Percentiles rank a stretch among this genome's conserved stretches.
These are phyloP conservation scores for Syngnathus floridae DNA, from an alignment of 2,113 vertebrate species.

Conservation along the genomic window DNA sequence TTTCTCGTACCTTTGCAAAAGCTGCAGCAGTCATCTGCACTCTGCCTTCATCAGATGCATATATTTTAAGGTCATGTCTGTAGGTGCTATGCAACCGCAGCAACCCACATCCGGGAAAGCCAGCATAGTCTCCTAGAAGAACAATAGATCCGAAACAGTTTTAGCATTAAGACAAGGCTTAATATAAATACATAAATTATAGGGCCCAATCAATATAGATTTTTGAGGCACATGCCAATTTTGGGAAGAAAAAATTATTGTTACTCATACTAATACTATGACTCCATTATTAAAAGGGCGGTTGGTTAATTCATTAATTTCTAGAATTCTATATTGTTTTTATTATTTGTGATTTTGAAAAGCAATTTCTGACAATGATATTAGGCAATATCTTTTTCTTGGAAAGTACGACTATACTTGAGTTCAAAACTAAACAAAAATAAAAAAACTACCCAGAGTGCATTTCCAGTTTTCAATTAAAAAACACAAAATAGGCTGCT, in stretches of 20 bases:
- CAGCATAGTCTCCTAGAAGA: slow-evolving; percentile 90
- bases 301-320: too few species aligned
- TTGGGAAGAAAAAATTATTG: too few species aligned
- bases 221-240: too few species aligned
- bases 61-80: slow-evolving; percentile 96
- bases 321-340: too few species aligned
- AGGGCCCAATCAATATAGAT: too few species aligned
- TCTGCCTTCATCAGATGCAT: slow-evolving; percentile 92
- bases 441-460: background rate
- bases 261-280: too few species aligned
- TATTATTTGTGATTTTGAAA: too few species aligned
- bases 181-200: background rate
- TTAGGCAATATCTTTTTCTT: too few species aligned
- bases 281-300: too few species aligned
- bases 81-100: slow-evolving; percentile 96
- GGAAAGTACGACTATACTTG: too few species aligned
- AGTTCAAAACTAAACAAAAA: background rate
- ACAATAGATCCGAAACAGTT: background rate
- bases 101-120: slow-evolving; percentile 93
- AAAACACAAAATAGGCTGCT: background rate
- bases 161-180: background rate
- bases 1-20: slow-evolving; percentile 84
- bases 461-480: background rate
- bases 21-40: slow-evolving; percentile 99
- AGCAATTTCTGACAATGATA: too few species aligned